Evolutionary conservation across 2,797 vertebrate genomes (phyloP).

Genomic region (Momotus momota): DNA sequence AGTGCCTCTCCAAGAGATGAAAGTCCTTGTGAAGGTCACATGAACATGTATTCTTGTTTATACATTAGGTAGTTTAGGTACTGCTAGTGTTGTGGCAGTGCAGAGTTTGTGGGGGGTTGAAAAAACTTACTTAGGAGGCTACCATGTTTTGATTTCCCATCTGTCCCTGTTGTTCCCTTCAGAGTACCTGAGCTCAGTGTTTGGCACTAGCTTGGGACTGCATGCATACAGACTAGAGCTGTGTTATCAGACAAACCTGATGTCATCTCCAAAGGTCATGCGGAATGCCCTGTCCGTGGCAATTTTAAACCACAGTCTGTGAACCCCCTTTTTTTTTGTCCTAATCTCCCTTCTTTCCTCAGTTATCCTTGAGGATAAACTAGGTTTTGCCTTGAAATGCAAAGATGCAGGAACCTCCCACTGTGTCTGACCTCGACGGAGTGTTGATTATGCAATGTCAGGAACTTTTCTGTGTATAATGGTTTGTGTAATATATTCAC

Average conservation of each 20-base stretch:
- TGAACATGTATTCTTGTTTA: not conserved
- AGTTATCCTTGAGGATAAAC: not conserved
- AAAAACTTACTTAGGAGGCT: not conserved
- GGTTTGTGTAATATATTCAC: not conserved
- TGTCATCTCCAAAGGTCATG: not conserved
- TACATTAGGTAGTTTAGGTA: not conserved
- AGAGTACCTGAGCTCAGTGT: fast-evolving
- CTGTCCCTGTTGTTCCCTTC: fast-evolving
- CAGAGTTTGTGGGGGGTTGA: not conserved
- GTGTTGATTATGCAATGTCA: not conserved
- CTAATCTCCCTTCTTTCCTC: not conserved
- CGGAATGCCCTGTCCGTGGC: fast-evolving
- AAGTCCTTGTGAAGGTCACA: not conserved
- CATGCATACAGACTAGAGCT: not conserved
- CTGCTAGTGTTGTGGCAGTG: not conserved
- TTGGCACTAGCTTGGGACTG: not conserved
- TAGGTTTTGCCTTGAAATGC: not conserved
- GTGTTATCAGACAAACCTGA: not conserved
- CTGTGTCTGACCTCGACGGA: not conserved
- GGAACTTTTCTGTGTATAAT: not conserved
- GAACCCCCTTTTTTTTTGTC: not conserved
- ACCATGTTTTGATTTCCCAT: not conserved
- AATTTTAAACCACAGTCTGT: not conserved
- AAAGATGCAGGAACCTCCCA: not conserved
- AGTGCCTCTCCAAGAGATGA: not conserved